Evolutionary conservation across 2,888 invertebrate species (phyloP).

Genomic region (Ormyrus nitidulus): DNA sequence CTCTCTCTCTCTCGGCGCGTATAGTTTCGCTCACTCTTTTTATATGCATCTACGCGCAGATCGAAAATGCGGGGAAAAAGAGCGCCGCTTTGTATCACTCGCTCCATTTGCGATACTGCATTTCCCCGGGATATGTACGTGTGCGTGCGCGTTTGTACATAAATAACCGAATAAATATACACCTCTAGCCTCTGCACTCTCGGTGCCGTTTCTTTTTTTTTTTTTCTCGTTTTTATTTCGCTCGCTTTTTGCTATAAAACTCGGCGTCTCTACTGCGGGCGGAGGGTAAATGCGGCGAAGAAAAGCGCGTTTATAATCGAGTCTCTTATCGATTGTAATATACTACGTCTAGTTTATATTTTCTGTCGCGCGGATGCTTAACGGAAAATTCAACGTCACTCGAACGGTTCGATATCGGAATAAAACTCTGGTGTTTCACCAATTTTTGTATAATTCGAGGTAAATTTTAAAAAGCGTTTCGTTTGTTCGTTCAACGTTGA

Average conservation of each 20-base stretch:
- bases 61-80: conserved; percentile 52
- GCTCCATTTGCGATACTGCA: conserved; percentile 45
- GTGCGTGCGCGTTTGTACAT: conserved; percentile 17
- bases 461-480: too few species aligned
- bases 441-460: too few species aligned
- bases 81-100: conserved; percentile 14
- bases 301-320: conserved; percentile 45
- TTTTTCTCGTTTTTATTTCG: conserved; percentile 22
- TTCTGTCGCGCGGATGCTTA: too few species aligned
- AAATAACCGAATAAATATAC: conserved; percentile 47
- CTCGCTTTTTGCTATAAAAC: conserved; percentile 14
- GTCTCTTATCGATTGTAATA: conserved; percentile 5
- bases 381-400: too few species aligned
- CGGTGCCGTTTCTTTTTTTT: too few species aligned
- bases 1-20: background rate
- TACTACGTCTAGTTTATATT: too few species aligned
- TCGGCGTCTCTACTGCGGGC: too few species aligned
- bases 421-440: too few species aligned
- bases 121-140: background rate
- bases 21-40: conserved; percentile 21
- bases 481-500: too few species aligned
- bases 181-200: background rate
- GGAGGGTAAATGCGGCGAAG: background rate
- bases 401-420: too few species aligned
- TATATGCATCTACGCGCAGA: conserved; percentile 35